Evolutionary conservation across 2,113 vertebrate genomes (phyloP).

Genomic region (Lophura nycthemera): DNA sequence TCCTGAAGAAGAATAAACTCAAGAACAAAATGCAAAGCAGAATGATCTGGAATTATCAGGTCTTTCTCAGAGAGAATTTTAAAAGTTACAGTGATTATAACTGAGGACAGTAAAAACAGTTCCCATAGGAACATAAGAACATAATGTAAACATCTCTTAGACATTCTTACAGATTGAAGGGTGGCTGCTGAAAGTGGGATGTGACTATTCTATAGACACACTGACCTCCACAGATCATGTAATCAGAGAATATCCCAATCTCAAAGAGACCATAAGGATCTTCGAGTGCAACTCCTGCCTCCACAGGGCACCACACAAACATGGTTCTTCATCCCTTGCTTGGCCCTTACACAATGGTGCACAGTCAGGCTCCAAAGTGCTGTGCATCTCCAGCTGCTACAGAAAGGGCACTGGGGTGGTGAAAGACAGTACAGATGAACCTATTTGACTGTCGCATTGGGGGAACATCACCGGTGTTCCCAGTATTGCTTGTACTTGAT

Average conservation of each 20-base stretch:
- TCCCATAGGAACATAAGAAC: neutral
- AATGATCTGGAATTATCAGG: rapidly evolving
- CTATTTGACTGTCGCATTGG: neutral
- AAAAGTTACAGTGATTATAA: neutral
- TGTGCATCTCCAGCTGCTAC: neutral
- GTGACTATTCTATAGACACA: neutral
- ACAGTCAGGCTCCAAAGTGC: too few species aligned
- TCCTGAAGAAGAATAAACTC: neutral
- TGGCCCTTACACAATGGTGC: neutral
- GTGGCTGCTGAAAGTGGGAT: neutral
- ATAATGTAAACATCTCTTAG: neutral
- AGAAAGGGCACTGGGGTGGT: neutral
- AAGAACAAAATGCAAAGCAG: neutral
- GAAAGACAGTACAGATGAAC: neutral
- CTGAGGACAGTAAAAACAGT: neutral
- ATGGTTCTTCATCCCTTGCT: neutral
- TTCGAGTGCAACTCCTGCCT: too few species aligned
- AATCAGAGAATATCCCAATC: too few species aligned
- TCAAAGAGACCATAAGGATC: too few species aligned
- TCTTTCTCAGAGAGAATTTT: neutral
- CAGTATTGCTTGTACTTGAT: neutral
- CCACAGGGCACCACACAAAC: too few species aligned
- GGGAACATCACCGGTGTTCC: neutral
- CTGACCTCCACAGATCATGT: neutral
- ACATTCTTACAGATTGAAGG: neutral